Evolutionary conservation across 1,140 invertebrate species (phyloP).

Genomic region (Drosophila lini): DNA sequence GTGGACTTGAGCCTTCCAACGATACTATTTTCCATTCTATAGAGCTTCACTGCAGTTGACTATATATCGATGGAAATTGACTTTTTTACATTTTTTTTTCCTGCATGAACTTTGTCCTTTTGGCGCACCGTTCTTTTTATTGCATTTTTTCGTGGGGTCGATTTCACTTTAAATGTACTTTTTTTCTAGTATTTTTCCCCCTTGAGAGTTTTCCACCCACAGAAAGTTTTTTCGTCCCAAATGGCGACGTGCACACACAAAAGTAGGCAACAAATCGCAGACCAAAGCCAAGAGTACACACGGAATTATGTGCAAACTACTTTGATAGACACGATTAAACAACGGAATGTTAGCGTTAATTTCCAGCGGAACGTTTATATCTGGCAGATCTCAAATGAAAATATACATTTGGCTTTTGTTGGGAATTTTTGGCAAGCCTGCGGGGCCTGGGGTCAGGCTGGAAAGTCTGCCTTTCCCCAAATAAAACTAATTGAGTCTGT

Average conservation of each 20-base stretch:
- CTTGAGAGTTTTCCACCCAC: constrained; percentile 15
- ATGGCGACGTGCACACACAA: constrained; percentile 17
- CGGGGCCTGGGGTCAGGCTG: background rate
- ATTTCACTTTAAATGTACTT: constrained; percentile 30
- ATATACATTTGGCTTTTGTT: constrained; percentile 36
- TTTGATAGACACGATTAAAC: constrained; percentile 53
- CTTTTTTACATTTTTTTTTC: constrained; percentile 14
- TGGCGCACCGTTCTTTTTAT: constrained; percentile 14
- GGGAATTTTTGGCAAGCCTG: constrained; percentile 1
- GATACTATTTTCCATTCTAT: constrained; percentile 13
- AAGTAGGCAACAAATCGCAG: constrained; percentile 37
- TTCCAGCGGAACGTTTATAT: constrained; percentile 23
- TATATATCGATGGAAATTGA: constrained; percentile 28
- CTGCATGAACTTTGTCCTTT: constrained; percentile 23
- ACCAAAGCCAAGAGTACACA: constrained; percentile 12
- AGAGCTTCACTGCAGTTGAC: constrained; percentile 25
- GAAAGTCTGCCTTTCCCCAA: constrained; percentile 30
- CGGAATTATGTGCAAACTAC: constrained; percentile 55
- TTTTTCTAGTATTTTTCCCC: constrained; percentile 1
- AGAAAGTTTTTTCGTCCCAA: constrained; percentile 19
- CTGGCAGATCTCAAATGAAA: constrained; percentile 49
- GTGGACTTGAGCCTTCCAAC: constrained; percentile 27
- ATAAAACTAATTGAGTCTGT: constrained; percentile 74
- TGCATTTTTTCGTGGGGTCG: constrained; percentile 12
- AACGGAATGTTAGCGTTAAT: constrained; percentile 59